These are phyloP conservation scores for Micrasema minimum DNA, from an alignment of 1,140 invertebrate species.

Conservation along the genomic window DNA sequence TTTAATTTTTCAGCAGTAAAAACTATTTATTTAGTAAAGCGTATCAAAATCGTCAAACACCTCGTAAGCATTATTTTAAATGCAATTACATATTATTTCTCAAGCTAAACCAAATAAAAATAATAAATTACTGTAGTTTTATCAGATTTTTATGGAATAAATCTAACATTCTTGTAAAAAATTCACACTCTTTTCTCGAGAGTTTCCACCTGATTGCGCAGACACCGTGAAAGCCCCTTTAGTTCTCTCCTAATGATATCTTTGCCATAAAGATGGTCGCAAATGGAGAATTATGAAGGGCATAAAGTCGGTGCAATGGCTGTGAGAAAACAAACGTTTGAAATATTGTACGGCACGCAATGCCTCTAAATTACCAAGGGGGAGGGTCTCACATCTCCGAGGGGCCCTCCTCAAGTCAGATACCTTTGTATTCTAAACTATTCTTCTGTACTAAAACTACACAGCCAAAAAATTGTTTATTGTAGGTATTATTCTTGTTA, in stretches of 20 bases:
- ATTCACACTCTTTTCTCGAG: not conserved
- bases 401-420: not conserved
- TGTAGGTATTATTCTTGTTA: not conserved
- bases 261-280: slow-evolving; percentile 51
- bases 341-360: slow-evolving; percentile 52
- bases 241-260: slow-evolving; percentile 48
- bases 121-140: not conserved
- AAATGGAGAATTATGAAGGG: slow-evolving; percentile 52
- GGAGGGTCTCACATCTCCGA: not conserved
- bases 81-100: not conserved
- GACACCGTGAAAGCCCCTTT: not conserved
- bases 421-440: not conserved
- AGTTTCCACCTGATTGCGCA: not conserved
- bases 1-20: not conserved
- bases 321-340: slow-evolving; percentile 51
- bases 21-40: not conserved
- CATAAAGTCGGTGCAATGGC: slow-evolving; percentile 50
- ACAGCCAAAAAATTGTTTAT: not conserved
- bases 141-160: not conserved
- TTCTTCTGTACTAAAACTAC: slow-evolving; percentile 1
- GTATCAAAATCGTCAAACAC: too few species aligned
- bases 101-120: not conserved
- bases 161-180: not conserved
- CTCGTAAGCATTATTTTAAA: not conserved
- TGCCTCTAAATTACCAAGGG: slow-evolving; percentile 45